phyloP scores from a whole-genome alignment of 2,113 vertebrate genomes.

The Caracal caracal region DNA sequence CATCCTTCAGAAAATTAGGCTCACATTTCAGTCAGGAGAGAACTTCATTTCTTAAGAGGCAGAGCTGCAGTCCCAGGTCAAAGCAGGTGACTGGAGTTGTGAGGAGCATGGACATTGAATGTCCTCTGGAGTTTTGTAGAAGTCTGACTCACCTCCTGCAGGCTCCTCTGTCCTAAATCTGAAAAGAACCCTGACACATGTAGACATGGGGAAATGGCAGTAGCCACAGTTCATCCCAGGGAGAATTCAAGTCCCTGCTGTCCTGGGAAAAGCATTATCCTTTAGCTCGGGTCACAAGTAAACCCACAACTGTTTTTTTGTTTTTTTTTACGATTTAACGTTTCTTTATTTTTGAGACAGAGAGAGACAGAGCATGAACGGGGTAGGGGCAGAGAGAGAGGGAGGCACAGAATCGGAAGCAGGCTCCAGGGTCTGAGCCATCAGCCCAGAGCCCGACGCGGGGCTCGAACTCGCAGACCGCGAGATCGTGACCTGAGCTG shows the following conservation, averaged over 20 bases:
- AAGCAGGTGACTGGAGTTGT: not conserved
- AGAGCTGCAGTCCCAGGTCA: not conserved
- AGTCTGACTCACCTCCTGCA: not conserved
- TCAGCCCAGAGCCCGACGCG: no score
- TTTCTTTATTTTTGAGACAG: no score
- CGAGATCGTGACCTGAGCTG: no score
- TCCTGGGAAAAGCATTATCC: not conserved
- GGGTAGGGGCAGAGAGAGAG: no score
- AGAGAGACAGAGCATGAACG: no score
- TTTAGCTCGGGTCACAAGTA: not conserved
- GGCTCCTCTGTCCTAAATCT: not conserved
- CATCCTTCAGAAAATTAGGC: not conserved
- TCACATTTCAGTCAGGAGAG: not conserved
- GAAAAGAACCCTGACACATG: not conserved
- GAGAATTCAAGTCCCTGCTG: not conserved
- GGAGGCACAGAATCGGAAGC: no score
- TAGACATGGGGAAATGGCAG: not conserved
- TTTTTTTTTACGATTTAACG: no score
- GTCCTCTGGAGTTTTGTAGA: rapidly evolving
- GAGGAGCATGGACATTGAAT: not conserved
- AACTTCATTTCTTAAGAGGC: not conserved
- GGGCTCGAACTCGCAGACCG: no score
- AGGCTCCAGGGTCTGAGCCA: no score
- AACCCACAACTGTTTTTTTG: not conserved
- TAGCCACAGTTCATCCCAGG: not conserved